These are phyloP conservation scores for Dolichopus griseipennis DNA, from an alignment of 2,888 invertebrate species.

Conservation along the genomic window DNA sequence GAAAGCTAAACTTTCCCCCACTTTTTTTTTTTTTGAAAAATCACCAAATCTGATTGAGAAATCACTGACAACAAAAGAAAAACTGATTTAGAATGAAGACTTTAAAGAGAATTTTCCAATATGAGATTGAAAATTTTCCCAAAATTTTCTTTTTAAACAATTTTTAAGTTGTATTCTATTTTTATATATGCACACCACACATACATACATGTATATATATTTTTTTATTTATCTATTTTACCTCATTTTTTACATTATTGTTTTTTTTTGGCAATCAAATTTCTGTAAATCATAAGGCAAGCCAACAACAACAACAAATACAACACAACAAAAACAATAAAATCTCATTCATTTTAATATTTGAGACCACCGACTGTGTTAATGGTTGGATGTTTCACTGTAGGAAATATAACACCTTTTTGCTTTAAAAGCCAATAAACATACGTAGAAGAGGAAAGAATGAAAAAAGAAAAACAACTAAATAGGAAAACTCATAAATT, in stretches of 20 bases:
- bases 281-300: neutral
- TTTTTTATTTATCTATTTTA: neutral
- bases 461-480: neutral
- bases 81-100: too few relatives aligned
- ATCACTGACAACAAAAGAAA: neutral
- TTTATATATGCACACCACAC: neutral
- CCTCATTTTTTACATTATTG: neutral
- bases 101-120: too few relatives aligned
- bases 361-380: conserved; percentile 9
- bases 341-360: neutral
- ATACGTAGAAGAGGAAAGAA: neutral
- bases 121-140: neutral
- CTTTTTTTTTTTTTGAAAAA: neutral
- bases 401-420: conserved; percentile 8
- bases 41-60: neutral
- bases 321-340: neutral
- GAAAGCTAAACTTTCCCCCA: too few relatives aligned
- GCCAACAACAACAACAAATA: too few relatives aligned
- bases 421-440: neutral
- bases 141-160: too few relatives aligned
- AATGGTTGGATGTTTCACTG: conserved; percentile 9
- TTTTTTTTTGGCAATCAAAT: too few relatives aligned
- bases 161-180: neutral
- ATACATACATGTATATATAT: neutral
- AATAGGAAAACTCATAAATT: neutral